Base-by-base conservation (phyloP, 2,888 invertebrate species). In the Mechanitis messenoides region DNA sequence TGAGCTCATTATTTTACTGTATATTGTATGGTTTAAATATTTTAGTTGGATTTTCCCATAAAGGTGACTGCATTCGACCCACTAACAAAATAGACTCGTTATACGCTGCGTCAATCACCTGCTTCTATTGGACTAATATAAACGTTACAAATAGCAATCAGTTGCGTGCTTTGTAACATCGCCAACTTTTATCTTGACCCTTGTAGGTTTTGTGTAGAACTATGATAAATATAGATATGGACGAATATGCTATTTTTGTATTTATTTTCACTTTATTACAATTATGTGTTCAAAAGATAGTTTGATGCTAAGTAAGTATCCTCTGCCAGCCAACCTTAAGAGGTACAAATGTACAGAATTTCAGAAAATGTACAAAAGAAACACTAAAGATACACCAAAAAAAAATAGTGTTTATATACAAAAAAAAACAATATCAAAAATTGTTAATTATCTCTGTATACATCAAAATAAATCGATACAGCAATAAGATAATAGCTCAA, bases 101-200 rank as follows among this genome's bases (percentile, higher is more conserved):
- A 87, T 74, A 82, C 72, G 77, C 69, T 66, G 71, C 77, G 87
- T 87, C 88, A 88, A 85, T 87, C 88, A 87, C 68, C n/a, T 55
- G 55, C 77, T 79, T 85, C 84, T 83, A 84, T 83, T 77, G 83
- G 79, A 77, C 81, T 87, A 82, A 86, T 87, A 81, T 83, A 85
- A 78, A 87, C 83, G 84, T 84, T 87, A 88, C 87, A 87, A 87
- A 86, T 87, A 85, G 81, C 81, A 87, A 87, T 87, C 87, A 87
- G 83, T 31, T 82, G 71, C 71, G 83, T 72, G 80, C 80, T 79
- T 76, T 75, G 79, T 79, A 78, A 80, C 75, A 79, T 79, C 79
- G 80, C 81, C 78, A 83, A 83, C 83, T 83, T 63, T 65, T 69
- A 70, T 74, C 71, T 77, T 82, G 83, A 84, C 82, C 83, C 80